These are phyloP conservation scores for Ellobium chinense DNA, from an alignment of 2,888 invertebrate genomes.

Conservation along the genomic window DNA sequence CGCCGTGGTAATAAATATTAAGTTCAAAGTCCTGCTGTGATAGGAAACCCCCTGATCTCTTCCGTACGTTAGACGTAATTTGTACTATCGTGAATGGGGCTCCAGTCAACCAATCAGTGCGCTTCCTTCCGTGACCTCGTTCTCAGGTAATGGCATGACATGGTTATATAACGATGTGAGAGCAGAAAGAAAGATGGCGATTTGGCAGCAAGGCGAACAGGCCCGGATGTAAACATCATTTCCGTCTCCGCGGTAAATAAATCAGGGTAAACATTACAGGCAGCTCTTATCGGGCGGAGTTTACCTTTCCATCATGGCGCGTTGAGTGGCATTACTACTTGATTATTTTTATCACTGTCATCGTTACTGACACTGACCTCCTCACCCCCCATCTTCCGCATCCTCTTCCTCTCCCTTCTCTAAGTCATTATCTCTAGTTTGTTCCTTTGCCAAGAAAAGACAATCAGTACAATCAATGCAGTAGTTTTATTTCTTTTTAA, in stretches of 20 bases:
- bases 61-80: not conserved
- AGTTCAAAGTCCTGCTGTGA: too few species aligned
- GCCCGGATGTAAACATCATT: constrained; percentile 3
- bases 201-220: not conserved
- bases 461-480: too few species aligned
- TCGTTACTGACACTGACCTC: too few species aligned
- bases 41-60: too few species aligned
- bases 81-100: not conserved
- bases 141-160: constrained; percentile 2
- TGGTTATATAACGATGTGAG: not conserved
- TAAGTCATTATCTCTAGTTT: too few species aligned
- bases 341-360: too few species aligned
- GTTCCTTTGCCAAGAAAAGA: too few species aligned
- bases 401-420: not conserved
- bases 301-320: not conserved
- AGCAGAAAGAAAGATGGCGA: not conserved
- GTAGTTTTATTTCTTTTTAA: too few species aligned
- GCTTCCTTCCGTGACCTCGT: not conserved
- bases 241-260: not conserved
- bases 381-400: not conserved
- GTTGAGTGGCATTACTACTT: not conserved
- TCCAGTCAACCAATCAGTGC: not conserved
- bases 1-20: too few species aligned
- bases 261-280: constrained; percentile 3
- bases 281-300: not conserved